Conservation (phyloP, 2,888 invertebrate species). For the Trissoscelio sp. region DNA sequence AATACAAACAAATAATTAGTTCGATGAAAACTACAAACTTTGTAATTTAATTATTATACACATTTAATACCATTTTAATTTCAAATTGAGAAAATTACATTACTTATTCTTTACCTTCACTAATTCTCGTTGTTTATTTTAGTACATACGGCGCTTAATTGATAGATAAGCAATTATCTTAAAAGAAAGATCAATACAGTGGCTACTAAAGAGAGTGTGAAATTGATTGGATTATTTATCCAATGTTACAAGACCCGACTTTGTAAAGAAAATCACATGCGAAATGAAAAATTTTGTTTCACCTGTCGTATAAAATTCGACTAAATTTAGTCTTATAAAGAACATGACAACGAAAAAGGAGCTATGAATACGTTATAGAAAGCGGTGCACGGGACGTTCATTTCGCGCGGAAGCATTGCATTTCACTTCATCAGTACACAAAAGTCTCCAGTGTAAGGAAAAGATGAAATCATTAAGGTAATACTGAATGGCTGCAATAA, state of each 20-base stretch:
- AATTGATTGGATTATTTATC: slow-evolving; percentile 11
- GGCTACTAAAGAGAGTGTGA: not conserved
- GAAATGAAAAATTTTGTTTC: not conserved
- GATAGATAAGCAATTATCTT: slow-evolving; percentile 29
- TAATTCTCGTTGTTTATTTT: slow-evolving; percentile 10
- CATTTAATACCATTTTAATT: too few relatives aligned
- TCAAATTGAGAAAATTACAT: too few relatives aligned
- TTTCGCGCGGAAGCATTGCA: slow-evolving; percentile 35
- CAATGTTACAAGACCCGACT: not conserved
- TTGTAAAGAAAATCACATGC: not conserved
- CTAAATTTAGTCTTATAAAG: slow-evolving; percentile 11
- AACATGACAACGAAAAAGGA: slow-evolving; percentile 14
- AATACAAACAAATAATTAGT: too few relatives aligned
- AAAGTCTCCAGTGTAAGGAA: slow-evolving; percentile 23
- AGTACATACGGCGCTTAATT: not conserved
- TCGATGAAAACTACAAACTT: too few relatives aligned
- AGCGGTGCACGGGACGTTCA: slow-evolving; percentile 16
- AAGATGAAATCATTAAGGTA: slow-evolving; percentile 41
- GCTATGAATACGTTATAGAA: slow-evolving; percentile 29
- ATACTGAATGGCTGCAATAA: slow-evolving; percentile 8
- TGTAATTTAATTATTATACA: too few relatives aligned
- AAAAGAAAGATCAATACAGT: slow-evolving; percentile 1
- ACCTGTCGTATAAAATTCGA: not conserved
- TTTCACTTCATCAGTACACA: slow-evolving; percentile 53
- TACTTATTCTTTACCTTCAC: too few relatives aligned